Evolutionary conservation across 2,888 invertebrate genomes (phyloP).

Genomic region (Tolmerus cingulatus): DNA sequence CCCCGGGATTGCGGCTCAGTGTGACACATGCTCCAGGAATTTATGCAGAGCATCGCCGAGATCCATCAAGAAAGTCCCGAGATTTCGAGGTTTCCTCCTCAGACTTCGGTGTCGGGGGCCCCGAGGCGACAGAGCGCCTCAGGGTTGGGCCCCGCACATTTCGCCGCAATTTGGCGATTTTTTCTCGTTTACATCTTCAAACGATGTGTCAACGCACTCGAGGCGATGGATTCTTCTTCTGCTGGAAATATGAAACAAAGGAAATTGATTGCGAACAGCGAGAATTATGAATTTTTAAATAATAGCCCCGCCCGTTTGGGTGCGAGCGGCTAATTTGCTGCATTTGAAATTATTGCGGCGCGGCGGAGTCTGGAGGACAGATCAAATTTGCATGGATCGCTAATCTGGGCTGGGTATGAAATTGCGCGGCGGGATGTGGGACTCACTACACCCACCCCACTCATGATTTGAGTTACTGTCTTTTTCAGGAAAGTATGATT

Average conservation of each 20-base stretch:
- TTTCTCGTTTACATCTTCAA: background rate
- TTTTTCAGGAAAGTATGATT: background rate
- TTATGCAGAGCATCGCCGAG: background rate
- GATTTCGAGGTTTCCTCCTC: background rate
- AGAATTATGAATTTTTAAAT: background rate
- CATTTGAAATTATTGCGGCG: background rate
- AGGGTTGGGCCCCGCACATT: conserved; percentile 4
- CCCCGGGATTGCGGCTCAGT: background rate
- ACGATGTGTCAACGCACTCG: background rate
- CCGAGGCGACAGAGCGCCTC: background rate
- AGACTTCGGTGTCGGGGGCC: background rate
- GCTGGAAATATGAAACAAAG: background rate
- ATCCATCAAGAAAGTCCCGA: background rate
- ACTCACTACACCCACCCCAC: background rate
- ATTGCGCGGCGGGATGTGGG: background rate
- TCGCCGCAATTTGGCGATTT: conserved; percentile 1
- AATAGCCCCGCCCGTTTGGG: background rate
- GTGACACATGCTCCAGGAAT: conserved; percentile 5
- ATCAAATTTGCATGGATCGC: background rate
- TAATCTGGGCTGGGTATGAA: background rate
- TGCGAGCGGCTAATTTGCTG: background rate
- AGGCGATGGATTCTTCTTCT: background rate
- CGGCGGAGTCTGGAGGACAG: background rate
- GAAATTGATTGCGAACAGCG: background rate
- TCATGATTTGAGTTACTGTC: background rate